These are phyloP conservation scores for Acrocephalus kingi DNA, from an alignment of 2,113 vertebrate species.

Conservation along the genomic window DNA sequence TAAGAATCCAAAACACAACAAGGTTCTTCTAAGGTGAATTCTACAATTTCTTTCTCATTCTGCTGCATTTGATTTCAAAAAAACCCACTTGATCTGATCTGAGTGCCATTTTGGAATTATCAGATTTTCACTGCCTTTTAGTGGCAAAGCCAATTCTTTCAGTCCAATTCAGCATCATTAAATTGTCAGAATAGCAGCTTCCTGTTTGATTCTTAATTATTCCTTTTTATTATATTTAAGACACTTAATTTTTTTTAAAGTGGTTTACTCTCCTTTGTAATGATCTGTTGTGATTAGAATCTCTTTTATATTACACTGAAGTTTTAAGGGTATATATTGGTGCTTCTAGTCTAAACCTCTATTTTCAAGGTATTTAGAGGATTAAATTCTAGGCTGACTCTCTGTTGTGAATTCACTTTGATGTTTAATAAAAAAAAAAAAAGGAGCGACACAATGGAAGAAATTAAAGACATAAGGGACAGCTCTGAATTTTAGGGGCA, in stretches of 20 bases:
- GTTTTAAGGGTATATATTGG: constrained; percentile 68
- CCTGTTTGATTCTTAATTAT: constrained; percentile 73
- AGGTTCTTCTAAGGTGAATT: constrained; percentile 3
- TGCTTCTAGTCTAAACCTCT: constrained; percentile 68
- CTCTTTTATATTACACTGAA: constrained; percentile 68
- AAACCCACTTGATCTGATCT: neutral
- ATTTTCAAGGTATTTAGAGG: constrained; percentile 72
- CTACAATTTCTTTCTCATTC: neutral
- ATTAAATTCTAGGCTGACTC: constrained; percentile 76
- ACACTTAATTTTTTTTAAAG: constrained; percentile 72
- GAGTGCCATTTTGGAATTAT: constrained; percentile 59
- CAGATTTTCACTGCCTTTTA: constrained; percentile 53
- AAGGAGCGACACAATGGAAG: constrained; percentile 59
- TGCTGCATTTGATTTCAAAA: neutral
- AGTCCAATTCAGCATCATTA: constrained; percentile 69
- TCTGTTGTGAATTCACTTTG: constrained; percentile 73
- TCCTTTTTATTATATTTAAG: constrained; percentile 81
- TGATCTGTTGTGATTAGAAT: constrained; percentile 76
- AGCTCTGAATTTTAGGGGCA: constrained; percentile 68
- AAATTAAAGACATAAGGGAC: constrained; percentile 66
- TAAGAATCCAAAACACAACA: neutral
- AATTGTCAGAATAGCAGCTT: constrained; percentile 69
- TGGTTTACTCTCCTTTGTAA: constrained; percentile 71
- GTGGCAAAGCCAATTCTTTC: constrained; percentile 64
- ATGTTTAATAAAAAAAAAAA: constrained; percentile 61